Base-by-base conservation (phyloP, 2,113 vertebrate genomes). In the Psophia crepitans region DNA sequence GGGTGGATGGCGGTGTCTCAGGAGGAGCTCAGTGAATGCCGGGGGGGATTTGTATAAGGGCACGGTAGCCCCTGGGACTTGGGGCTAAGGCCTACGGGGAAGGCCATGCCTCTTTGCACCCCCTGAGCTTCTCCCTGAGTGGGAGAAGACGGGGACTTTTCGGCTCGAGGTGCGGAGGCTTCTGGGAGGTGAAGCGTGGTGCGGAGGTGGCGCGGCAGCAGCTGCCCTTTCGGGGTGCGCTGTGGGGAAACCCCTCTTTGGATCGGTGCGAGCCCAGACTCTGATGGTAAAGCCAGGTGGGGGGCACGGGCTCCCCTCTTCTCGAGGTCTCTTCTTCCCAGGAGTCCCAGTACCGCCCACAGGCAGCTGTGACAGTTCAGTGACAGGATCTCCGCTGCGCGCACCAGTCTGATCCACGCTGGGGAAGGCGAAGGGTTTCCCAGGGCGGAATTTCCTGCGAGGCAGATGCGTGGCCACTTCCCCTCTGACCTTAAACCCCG, bases 391-490 rank as follows among this genome's bases (percentile, higher is more conserved):
- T 39, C 54, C 1, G 5, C 77, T 64, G 56, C 77, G n/a, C 0
- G 5, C 8, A 18, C 79, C 14, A 9, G 30, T 60, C 41, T 4
- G 3, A 15, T 57, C 28, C 9, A 7, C 3, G 4, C 64, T 18
- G 69, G 53, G 63, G 80, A 76, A 82, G 95, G 89, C 57, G 80
- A 94, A 95, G 89, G 73, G 81, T 92, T 95, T 84, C 95, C 95
- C 87, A 90, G 92, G 66, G 77, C 96, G 95, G 97, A 97, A 97
- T 97, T 97, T 97, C 94, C 96, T 97, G 84, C 6, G 5, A 79
- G 84, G 70, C 88, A 74, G 87, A 95, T 91, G 81, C 33, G 5
- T 2, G 54, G 86, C 94, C 1, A 12, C 58, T 87, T 95, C 53
- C 39, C 89, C 89, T 92, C 39, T 95, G 96, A 97, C 94, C 97